Evolutionary conservation across 2,888 invertebrate genomes (phyloP), one percentile per base, ranked within the genome.

Genomic region (Cerceris ruficornis): DNA sequence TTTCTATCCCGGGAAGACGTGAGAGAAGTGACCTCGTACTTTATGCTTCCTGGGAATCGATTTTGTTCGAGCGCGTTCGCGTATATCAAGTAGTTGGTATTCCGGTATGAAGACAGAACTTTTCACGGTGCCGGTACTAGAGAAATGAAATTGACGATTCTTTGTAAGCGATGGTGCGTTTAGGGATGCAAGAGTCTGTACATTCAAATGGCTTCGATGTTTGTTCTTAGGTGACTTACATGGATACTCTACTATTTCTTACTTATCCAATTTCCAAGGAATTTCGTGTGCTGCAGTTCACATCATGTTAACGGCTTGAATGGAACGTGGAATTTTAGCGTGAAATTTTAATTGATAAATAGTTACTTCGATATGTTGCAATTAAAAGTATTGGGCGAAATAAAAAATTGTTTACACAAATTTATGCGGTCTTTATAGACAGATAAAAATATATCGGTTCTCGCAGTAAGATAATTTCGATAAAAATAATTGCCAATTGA

Each of bases 61-160:
- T 84, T 75, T 64, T 61, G 67, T 68, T 75, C 60, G 72, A 57
- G 67, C 71, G 79, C 61, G 69, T 57, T 65, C 69, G 69, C 74
- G 77, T 73, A 70, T 58, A 81, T 83, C 75, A 65, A 50, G 42
- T 78, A 78, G 75, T 81, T 83, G 78, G 70, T 84, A 83, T 84
- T 84, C 73, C 66, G 62, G 57, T 64, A 55, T 73, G 82, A 66
- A 66, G 59, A 59, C 28, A 39, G 58, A 84, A 78, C 69, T 84
- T 83, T 81, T 58, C 70, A 49, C 14, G 61, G 49, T 28, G 39
- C 39, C 46, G 46, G 39, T 42, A 54, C 28, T 28, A 1, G 57
- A 4, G 70, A 58, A 72, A 77, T 69, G 80, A 79, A 80, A 79
- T 80, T 80, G 80, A 49, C 62, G 80, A 80, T 80, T 80, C 80